Percentiles rank a stretch among this genome's conserved stretches.
Conservation (phyloP, 2,888 invertebrate species). For the Celastrina argiolus region DNA sequence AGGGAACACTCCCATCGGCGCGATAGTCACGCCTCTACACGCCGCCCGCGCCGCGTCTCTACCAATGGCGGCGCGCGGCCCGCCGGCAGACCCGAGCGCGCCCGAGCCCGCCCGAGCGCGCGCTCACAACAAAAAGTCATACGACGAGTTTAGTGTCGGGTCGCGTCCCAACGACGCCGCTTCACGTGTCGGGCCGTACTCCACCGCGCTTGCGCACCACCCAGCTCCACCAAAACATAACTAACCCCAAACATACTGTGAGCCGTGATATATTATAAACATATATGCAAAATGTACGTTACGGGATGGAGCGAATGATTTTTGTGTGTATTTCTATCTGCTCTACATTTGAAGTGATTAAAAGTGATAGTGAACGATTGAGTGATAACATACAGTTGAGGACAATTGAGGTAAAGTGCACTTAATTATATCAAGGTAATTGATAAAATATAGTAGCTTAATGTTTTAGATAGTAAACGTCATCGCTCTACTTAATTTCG, state of each 20-base stretch:
- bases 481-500: not conserved
- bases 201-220: conserved; percentile 56
- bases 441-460: not conserved
- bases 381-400: conserved; percentile 63
- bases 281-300: conserved; percentile 58
- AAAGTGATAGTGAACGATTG: conserved; percentile 70
- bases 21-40: conserved; percentile 51
- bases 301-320: conserved; percentile 73
- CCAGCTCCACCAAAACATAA: conserved; percentile 34
- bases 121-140: conserved; percentile 75
- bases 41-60: conserved; percentile 49
- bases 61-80: conserved; percentile 44
- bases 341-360: conserved; percentile 66
- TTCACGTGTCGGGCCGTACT: conserved; percentile 60
- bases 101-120: conserved; percentile 55
- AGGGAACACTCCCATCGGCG: conserved; percentile 70
- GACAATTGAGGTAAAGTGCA: conserved; percentile 62
- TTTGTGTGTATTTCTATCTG: conserved; percentile 67
- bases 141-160: conserved; percentile 77
- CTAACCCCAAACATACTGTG: conserved; percentile 56
- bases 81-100: conserved; percentile 58
- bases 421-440: conserved; percentile 23
- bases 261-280: conserved; percentile 33
- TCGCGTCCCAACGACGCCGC: conserved; percentile 76
- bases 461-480: not conserved